Evolutionary conservation across 2,113 vertebrate genomes (phyloP).

Genomic region (Takifugu flavidus): DNA sequence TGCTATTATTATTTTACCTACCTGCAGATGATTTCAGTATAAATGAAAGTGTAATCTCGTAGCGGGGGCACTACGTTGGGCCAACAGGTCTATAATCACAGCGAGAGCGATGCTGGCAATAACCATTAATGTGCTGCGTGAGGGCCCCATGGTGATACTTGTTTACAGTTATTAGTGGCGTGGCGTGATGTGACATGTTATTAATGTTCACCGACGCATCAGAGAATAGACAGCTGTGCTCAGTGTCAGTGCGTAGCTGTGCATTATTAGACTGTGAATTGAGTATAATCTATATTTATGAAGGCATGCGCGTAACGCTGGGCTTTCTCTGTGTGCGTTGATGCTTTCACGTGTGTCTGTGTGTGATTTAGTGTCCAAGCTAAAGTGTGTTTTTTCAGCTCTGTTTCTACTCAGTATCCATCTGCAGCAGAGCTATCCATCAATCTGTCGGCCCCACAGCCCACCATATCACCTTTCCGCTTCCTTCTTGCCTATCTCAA

Average conservation of each 20-base stretch:
- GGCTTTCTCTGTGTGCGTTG: constrained; percentile 2
- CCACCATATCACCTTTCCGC: constrained; percentile 61
- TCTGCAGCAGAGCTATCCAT: constrained; percentile 63
- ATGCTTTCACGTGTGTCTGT: constrained; percentile 6
- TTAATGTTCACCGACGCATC: constrained; percentile 36
- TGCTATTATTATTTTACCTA: no score
- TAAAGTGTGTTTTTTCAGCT: constrained; percentile 37
- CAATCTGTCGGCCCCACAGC: constrained; percentile 69
- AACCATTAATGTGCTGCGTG: constrained; percentile 59
- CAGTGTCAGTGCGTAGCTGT: no score
- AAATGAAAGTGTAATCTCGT: constrained; percentile 14
- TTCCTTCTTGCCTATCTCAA: constrained; percentile 56
- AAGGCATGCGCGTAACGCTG: no score
- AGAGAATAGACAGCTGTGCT: neutral
- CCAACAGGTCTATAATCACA: constrained; percentile 50
- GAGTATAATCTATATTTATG: no score
- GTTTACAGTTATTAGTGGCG: constrained; percentile 67
- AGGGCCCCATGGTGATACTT: constrained; percentile 60
- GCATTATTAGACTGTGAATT: no score
- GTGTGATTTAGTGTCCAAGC: neutral
- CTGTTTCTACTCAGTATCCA: constrained; percentile 56
- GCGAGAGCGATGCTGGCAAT: constrained; percentile 63
- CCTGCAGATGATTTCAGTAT: neutral
- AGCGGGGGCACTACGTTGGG: constrained; percentile 15
- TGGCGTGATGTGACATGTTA: constrained; percentile 33